Base-by-base conservation (phyloP, 2,113 vertebrate genomes). In the Lanius ludovicianus region DNA sequence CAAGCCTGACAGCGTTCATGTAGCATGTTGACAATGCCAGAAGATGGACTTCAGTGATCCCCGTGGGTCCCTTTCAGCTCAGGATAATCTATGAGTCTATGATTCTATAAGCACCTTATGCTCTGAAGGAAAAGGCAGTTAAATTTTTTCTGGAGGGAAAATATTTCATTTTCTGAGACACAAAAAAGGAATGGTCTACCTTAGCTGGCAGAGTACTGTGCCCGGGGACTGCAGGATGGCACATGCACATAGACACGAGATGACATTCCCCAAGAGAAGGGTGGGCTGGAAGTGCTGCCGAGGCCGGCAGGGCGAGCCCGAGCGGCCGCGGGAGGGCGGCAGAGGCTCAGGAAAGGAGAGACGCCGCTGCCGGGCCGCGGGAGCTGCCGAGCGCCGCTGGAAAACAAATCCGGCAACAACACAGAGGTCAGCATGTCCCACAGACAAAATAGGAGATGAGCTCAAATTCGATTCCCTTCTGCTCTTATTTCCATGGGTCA, bases 311-410 rank as follows among this genome's bases (percentile, higher is more conserved):
- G 27, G 39, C 1, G 17, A 35, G 42, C 13, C 3, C 0, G 8
- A 4, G 24, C 9, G 13, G n/a, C 97, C 94, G 33, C 93, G 44
- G 85, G 97, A 93, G 96, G 97, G 96, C 94, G 96, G 84, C 69
- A 92, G 89, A 94, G 37, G 60, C 85, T 80, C 90, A 71, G 81
- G 20, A 81, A 97, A 50, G 30, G 73, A 20, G 77, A 30, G 11
- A 10, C 0, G 6, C 27, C 8, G 9, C 25, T 28, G 12, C 0
- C 1, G 9, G 11, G 7, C 62, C 18, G 42, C 3, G 5, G 2
- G 7, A 15, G 41, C 23, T 31, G 35, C 49, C 28, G 27, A 22
- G 49, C 3, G 3, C 10, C 15, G 18, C 64, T 23, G 57, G 7
- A 33, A 50, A 84, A 49, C 16, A 16, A n/a, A 14, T 23, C 28